Conservation (phyloP, 1,140 invertebrate genomes). For the Euura saliciscinereae region DNA sequence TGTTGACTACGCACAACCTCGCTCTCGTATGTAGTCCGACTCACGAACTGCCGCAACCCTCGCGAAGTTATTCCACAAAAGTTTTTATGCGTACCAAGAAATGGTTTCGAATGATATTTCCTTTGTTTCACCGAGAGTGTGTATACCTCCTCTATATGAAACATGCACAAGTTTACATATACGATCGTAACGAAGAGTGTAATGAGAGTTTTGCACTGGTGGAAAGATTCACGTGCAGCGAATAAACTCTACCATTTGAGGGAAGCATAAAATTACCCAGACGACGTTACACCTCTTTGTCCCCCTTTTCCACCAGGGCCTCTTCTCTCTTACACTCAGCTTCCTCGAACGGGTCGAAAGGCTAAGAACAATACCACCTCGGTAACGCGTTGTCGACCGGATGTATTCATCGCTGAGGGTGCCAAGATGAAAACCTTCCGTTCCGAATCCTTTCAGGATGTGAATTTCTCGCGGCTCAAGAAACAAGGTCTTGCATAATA, state of each 20-base stretch:
- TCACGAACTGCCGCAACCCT: neutral
- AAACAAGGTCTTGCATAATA: neutral
- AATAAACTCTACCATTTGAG: conserved; percentile 7
- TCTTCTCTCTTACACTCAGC: neutral
- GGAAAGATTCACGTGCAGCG: neutral
- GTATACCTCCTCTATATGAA: too few species aligned
- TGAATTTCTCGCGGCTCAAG: neutral
- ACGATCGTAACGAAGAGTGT: neutral
- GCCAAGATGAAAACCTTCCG: neutral
- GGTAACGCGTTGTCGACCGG: neutral
- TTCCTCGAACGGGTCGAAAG: neutral
- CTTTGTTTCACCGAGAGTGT: neutral
- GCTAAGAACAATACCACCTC: neutral
- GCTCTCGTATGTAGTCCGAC: too few species aligned
- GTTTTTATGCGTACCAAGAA: neutral
- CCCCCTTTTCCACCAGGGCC: neutral
- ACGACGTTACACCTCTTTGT: neutral
- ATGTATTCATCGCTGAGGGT: neutral
- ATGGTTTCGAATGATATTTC: neutral
- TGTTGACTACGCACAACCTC: too few species aligned
- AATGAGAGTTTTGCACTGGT: neutral
- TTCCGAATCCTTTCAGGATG: neutral
- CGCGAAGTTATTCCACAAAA: neutral
- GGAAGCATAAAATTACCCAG: neutral
- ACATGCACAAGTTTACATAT: too few species aligned